Evolutionary conservation across 2,888 invertebrate genomes (phyloP), one percentile per base, ranked within the genome.

Genomic region (Notodonta ziczac): DNA sequence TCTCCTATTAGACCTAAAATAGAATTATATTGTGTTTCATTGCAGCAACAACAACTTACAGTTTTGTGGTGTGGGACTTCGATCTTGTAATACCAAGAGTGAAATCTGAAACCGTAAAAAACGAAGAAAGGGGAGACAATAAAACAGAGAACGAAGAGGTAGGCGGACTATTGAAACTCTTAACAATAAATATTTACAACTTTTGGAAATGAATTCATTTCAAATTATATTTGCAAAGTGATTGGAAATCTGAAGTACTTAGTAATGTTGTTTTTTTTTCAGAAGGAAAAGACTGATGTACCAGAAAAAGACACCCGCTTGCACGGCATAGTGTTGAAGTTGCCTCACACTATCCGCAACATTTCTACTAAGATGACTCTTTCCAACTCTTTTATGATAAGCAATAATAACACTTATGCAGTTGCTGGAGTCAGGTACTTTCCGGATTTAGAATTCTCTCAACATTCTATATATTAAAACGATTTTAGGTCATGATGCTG

Each of bases 371-470:
- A 97, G 86, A 97, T 98, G 94, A 96, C 98, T 77, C 96, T 96
- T 70, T 98, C 98, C 0, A 98, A 98, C 85, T 97, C 98, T 0
- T 96, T 98, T 57, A 98, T 98, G 95, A 95, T 99, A 69, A 98
- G 98, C 74, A 97, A 97, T 44, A 96, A 97, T 63, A 96, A 97
- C 76, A 97, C 97, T 78, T 99, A 98, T 81, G 98, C 98, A 0
- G 98, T 99, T 0, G 99, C 99, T 48, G 99, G 99, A 3, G 98
- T 99, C 1, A 96, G 97, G 97, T 96, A 24, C 24, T n/a, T n/a
- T n/a, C n/a, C 24, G 24, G 24, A 24, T 24, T 24, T 24, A 24
- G 24, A 24, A 24, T 2, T 24, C 24, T 24, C 1, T 24, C 24
- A 24, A 24, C 24, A 24, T 24, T 24, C 24, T 24, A 24, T 24